Base-by-base conservation (phyloP, 1,140 invertebrate genomes). In the Lepidurus arcticus region DNA sequence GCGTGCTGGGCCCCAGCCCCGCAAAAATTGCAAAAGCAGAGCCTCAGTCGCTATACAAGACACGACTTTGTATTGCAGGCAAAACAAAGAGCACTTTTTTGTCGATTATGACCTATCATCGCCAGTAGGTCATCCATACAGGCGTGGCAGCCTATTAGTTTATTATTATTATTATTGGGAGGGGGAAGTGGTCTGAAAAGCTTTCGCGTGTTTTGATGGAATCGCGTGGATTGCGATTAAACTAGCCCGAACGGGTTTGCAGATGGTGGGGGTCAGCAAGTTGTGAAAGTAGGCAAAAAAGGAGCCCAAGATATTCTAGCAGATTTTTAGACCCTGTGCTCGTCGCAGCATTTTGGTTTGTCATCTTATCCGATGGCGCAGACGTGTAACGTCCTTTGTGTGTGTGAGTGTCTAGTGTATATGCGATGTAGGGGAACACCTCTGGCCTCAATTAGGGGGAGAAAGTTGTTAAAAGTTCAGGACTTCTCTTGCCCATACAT, bases 391-490 rank as follows among this genome's bases (percentile, higher is more conserved):
- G 53, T 65, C 8, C 53, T 65, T 65, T 21, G 53, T 65, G 53
- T 65, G 47, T 65, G 47, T 21, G 47, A 65, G 47, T 65, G 34
- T 34, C 2, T 34, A 34, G 34, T 34, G 34, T 34, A 34, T 34
- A 34, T 34, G 53, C 53, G 53, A 65, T 65, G 53, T 65, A 65
- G 53, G 53, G 53, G 53, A 65, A 65, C 53, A 65, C 53, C 53
- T 65, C 53, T 65, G 53, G 16, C 53, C 53, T 65, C 53, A 65
- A 65, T 65, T 65, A 65, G 53, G 53, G 45, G 53, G 53, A 65
- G 53, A 65, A 65, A 65, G 53, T 65, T 65, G 53, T 65, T 65
- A 65, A 65, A 65, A 65, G 53, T 65, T 65, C 53, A 65, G 53
- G 53, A 65, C 53, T 65, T 65, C 53, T 65, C 53, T n/a, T 65